Evolutionary conservation across 53 echinoderm and acorn worm species (phyloP).

Genomic region (Echinarachnius parma): DNA sequence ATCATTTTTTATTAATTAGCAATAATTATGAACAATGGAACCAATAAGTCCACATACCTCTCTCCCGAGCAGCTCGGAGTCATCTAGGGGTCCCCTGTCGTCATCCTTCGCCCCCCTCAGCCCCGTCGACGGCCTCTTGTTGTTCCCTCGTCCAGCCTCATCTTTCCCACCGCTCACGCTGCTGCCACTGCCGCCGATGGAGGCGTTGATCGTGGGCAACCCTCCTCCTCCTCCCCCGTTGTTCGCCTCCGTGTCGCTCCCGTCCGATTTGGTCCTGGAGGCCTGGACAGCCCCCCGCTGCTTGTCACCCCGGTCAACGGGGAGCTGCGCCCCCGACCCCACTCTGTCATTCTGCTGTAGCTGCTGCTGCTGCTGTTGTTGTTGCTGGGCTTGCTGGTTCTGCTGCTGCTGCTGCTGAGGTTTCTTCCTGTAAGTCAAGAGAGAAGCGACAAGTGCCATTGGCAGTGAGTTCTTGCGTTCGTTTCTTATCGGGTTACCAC

Average conservation of each 20-base stretch:
- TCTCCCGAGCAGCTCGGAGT: constrained; percentile 39
- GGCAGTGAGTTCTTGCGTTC: constrained; percentile 39
- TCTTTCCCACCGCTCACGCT: background rate
- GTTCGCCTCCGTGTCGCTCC: constrained; percentile 76
- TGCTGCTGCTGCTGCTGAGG: background rate
- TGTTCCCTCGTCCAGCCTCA: background rate
- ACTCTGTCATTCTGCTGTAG: too few relatives aligned
- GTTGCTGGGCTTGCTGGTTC: background rate
- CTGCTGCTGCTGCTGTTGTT: constrained; percentile 18
- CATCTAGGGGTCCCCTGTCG: constrained; percentile 46
- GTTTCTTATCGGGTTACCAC: background rate
- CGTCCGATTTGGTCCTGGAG: constrained; percentile 76
- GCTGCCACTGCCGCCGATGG: constrained; percentile 23
- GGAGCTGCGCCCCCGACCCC: too few relatives aligned
- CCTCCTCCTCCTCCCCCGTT: background rate
- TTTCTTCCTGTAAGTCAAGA: constrained; percentile 37
- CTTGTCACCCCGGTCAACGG: background rate
- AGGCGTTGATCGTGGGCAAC: too few relatives aligned
- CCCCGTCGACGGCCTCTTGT: constrained; percentile 15
- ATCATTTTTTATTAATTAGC: too few relatives aligned
- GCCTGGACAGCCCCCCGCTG: constrained; percentile 44
- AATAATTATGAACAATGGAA: too few relatives aligned
- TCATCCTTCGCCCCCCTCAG: constrained; percentile 25
- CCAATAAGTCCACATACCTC: too few relatives aligned
- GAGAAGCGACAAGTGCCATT: constrained; percentile 18